Conservation (phyloP, 2,113 vertebrate species). For the Morone chrysops region DNA sequence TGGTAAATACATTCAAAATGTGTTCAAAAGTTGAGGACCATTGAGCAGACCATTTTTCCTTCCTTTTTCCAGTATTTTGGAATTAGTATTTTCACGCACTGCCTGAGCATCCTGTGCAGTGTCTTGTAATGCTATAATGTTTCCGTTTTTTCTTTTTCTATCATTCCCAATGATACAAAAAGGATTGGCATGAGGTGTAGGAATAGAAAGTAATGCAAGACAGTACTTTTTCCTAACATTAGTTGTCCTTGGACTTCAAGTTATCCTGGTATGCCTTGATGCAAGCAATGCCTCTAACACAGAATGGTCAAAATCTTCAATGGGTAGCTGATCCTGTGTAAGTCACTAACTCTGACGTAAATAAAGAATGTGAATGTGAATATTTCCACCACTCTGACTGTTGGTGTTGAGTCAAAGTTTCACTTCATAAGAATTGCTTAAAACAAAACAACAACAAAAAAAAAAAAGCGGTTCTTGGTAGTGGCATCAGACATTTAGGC, state of each 20-base stretch:
- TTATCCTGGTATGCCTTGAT: constrained; percentile 15
- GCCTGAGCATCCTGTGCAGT: background rate
- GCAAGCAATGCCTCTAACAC: background rate
- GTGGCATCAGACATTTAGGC: background rate
- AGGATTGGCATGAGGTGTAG: background rate
- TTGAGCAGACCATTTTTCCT: background rate
- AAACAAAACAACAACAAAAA: no score
- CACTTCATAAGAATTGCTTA: background rate
- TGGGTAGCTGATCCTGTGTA: background rate
- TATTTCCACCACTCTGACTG: constrained; percentile 13
- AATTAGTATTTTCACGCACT: background rate
- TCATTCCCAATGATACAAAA: background rate
- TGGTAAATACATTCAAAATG: background rate
- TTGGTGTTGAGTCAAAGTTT: background rate
- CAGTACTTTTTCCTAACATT: background rate
- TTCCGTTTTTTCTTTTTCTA: constrained; percentile 5
- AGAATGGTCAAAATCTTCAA: background rate
- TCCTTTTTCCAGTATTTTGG: no score
- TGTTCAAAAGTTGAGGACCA: background rate
- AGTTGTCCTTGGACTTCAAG: background rate
- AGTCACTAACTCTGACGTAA: background rate
- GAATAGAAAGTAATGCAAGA: background rate
- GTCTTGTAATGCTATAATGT: background rate
- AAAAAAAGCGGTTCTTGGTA: background rate
- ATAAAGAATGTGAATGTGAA: background rate